These are phyloP conservation scores for Hydrophis major DNA, from an alignment of 2,797 vertebrate species.

Conservation along the genomic window DNA sequence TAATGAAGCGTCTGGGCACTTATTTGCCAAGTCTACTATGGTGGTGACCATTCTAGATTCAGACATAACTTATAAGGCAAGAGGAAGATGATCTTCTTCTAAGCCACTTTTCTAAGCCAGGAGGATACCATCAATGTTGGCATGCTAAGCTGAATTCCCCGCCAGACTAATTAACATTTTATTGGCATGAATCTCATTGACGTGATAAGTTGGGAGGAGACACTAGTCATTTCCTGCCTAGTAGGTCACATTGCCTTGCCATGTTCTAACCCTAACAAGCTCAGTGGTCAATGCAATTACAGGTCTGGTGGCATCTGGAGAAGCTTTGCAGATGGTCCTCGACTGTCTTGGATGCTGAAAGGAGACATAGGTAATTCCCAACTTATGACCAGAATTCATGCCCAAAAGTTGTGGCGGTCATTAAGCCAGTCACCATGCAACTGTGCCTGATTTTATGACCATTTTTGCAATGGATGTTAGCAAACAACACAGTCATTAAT, in stretches of 20 bases:
- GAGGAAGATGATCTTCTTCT: background rate
- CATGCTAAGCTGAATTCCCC: slow-evolving; percentile 22
- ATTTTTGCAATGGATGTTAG: background rate
- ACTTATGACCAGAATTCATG: background rate
- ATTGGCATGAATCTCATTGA: slow-evolving; percentile 41
- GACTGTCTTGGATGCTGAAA: background rate
- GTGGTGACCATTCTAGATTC: background rate
- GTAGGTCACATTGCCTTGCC: background rate
- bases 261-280: slow-evolving; percentile 11
- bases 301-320: fast-evolving
- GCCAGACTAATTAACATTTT: slow-evolving; percentile 33
- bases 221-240: slow-evolving; percentile 50
- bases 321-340: fast-evolving
- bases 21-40: background rate
- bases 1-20: fast-evolving
- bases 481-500: background rate
- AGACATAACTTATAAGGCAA: background rate
- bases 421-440: background rate
- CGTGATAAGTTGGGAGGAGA: slow-evolving; percentile 24
- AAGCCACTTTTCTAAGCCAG: background rate
- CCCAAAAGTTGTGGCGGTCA: background rate
- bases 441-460: background rate
- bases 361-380: background rate
- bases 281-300: background rate
- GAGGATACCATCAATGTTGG: background rate